These are phyloP conservation scores for Saimiri boliviensis DNA, from an alignment of 2,113 vertebrate genomes.

Conservation along the genomic window DNA sequence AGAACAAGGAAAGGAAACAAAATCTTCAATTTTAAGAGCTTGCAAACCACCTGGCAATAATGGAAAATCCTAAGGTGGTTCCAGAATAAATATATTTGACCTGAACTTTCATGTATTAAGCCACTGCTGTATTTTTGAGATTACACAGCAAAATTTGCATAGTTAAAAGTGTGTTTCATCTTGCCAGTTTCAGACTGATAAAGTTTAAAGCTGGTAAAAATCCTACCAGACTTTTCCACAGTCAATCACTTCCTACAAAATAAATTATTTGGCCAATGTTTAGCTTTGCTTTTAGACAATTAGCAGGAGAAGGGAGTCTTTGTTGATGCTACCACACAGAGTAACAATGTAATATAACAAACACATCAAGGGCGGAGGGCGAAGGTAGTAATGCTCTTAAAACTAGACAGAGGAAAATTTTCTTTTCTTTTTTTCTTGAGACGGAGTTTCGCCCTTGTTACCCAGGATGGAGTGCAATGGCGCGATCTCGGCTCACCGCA, in stretches of 20 bases:
- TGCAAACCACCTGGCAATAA: neutral
- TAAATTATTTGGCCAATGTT: neutral
- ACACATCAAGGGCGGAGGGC: neutral
- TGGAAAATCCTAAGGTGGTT: neutral
- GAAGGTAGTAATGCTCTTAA: neutral
- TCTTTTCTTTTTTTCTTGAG: too few species aligned
- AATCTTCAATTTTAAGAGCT: neutral
- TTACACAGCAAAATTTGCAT: neutral
- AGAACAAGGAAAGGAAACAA: conserved; percentile 57
- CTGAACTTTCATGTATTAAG: neutral
- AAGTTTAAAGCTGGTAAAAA: neutral
- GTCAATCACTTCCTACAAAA: neutral
- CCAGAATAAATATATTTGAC: neutral
- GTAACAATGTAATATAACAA: neutral
- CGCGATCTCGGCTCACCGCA: too few species aligned
- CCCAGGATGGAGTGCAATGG: too few species aligned
- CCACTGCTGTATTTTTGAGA: neutral
- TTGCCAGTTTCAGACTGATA: neutral
- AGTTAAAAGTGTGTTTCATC: neutral
- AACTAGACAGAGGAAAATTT: neutral
- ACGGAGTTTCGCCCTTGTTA: too few species aligned
- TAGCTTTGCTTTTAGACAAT: neutral
- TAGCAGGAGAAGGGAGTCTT: neutral
- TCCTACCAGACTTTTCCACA: neutral
- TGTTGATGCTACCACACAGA: neutral